Evolutionary conservation across 2,888 invertebrate species (phyloP), one percentile per base, ranked within the genome.

Genomic region (Caenorhabditis uteleia): DNA sequence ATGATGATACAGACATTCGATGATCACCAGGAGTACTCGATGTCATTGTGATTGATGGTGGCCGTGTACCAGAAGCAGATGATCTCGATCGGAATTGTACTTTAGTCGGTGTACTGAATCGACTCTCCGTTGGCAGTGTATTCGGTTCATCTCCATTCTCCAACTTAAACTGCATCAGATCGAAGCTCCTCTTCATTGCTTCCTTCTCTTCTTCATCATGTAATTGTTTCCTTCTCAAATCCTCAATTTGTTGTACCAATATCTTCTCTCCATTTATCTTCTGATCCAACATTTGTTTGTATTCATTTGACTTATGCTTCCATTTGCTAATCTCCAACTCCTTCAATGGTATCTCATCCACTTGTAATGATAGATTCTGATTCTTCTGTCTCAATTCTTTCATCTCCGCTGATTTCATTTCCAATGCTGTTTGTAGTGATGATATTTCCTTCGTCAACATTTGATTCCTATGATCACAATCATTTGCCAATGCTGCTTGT

Each of bases 231-330:
- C 70, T 34, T 23, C 68, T 68, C 14, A 75, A 49, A 20, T 75
- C 75, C 44, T 75, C 75, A 39, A 72, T 75, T 55, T 75, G 75
- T 33, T 67, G 64, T 0, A 75, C 70, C n/a, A 75, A 55, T 8
- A 69, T 55, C 75, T 75, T 89, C 85, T 94, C 92, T 68, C 88
- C 87, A 70, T 89, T 88, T 23, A 87, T 86, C 84, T 89, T 90
- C 70, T 86, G 88, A 79, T 88, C 89, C 82, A 89, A 87, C 85
- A 89, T 91, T 77, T 88, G 89, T 84, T 89, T 89, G 53, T 94
- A 86, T 85, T 95, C 93, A 84, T 93, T 93, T 49, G 91, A 90
- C 60, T 91, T 89, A 61, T 93, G 91, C 47, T 90, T 89, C 29
- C 93, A 87, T 0, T 89, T 87, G 21, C 89, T 89, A n/a, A 90